A percentile compares a stretch with the other conserved stretches of the same genome.
Conservation (phyloP, 2,797 vertebrate species). For the Epinephelus coioides region DNA sequence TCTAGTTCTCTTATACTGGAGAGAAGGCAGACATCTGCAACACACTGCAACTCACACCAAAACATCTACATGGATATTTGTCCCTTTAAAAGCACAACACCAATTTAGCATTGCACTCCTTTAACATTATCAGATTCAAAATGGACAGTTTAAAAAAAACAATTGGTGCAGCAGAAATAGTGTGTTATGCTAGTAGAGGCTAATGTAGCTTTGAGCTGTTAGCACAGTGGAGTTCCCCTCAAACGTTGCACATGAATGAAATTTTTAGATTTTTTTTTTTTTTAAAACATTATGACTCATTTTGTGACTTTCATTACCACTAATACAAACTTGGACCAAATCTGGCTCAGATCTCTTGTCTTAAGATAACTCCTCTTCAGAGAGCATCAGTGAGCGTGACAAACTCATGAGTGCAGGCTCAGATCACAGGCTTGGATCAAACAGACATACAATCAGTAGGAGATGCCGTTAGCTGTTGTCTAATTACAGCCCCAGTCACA, state of each 20-base stretch:
- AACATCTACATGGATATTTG: too few species aligned
- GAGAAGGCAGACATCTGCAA: too few species aligned
- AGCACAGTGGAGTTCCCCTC: neutral
- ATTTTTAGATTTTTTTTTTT: neutral
- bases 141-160: neutral
- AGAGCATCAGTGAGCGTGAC: neutral
- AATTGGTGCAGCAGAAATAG: neutral
- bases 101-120: neutral
- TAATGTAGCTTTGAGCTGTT: neutral
- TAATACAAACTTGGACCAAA: neutral
- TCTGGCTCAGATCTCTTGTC: neutral
- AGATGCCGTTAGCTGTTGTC: neutral
- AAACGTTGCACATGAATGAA: neutral
- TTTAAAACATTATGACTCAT: neutral
- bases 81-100: neutral
- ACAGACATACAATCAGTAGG: neutral
- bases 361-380: neutral
- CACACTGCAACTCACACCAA: too few species aligned
- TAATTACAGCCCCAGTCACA: neutral
- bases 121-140: neutral
- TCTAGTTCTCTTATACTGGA: too few species aligned
- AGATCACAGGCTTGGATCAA: neutral
- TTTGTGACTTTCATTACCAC: neutral
- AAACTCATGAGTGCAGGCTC: neutral
- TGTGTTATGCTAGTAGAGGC: neutral